Conservation (phyloP, 2,888 invertebrate genomes). For the Lepidochitona cinerea region DNA sequence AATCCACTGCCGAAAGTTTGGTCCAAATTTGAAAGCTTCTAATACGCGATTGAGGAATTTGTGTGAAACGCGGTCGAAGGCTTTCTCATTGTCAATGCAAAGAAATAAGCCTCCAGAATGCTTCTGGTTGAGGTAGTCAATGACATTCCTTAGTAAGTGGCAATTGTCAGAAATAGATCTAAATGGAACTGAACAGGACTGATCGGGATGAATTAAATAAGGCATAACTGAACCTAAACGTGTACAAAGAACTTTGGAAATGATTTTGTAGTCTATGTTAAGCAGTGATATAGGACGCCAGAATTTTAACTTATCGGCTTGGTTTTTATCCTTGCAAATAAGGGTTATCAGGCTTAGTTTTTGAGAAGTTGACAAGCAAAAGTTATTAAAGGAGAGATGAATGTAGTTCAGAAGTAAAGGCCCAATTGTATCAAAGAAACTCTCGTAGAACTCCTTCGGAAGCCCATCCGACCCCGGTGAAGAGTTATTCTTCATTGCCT, state of each 20-base stretch:
- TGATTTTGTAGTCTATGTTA: constrained; percentile 38
- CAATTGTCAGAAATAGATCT: constrained; percentile 39
- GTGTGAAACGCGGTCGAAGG: constrained; percentile 40
- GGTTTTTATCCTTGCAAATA: constrained; percentile 33
- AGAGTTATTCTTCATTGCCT: background rate
- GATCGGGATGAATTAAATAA: constrained; percentile 26
- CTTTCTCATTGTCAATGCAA: constrained; percentile 41
- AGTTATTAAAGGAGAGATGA: background rate
- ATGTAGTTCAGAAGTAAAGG: background rate
- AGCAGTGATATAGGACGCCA: constrained; percentile 39
- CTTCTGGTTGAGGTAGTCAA: constrained; percentile 35
- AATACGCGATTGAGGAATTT: constrained; percentile 34
- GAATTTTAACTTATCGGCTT: constrained; percentile 29
- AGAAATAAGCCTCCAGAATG: constrained; percentile 30
- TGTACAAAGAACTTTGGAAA: constrained; percentile 35
- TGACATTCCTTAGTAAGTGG: constrained; percentile 32
- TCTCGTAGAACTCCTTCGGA: constrained; percentile 9
- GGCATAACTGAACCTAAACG: constrained; percentile 27
- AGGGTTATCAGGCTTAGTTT: constrained; percentile 14
- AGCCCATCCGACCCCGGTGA: constrained; percentile 13
- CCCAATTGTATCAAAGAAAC: constrained; percentile 4
- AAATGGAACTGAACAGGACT: constrained; percentile 38
- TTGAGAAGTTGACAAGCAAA: background rate
- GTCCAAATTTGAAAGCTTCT: constrained; percentile 32
- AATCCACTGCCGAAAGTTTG: constrained; percentile 32